Conservation (phyloP, 2,113 vertebrate genomes). For the Ameiurus melas region DNA sequence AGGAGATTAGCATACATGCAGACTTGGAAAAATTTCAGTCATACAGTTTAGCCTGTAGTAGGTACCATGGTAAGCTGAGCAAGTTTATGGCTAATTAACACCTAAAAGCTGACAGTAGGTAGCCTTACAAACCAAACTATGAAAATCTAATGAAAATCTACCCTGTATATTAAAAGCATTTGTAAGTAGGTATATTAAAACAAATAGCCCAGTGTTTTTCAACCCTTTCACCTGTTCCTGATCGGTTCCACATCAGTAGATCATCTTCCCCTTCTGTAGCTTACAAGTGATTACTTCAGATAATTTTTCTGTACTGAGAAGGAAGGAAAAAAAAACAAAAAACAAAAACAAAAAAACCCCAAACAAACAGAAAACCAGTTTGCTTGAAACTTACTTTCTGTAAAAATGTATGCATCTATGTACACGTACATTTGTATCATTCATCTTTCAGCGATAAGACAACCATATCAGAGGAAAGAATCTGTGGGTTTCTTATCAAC, state of each 20-base stretch:
- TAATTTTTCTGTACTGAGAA: neutral
- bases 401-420: neutral
- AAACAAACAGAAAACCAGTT: neutral
- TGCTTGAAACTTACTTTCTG: neutral
- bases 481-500: neutral
- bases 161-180: neutral
- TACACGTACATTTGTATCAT: neutral
- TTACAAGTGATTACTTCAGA: too few species aligned
- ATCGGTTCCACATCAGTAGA: neutral
- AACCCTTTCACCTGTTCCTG: neutral
- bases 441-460: neutral
- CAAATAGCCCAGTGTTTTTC: neutral
- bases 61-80: neutral
- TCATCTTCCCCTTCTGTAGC: neutral
- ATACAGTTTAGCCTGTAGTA: neutral
- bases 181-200: neutral
- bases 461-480: neutral
- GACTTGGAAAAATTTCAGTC: neutral
- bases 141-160: constrained; percentile 6
- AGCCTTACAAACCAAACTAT: neutral
- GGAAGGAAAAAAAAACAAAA: neutral
- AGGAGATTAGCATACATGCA: neutral
- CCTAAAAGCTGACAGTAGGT: neutral
- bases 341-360: neutral
- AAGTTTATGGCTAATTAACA: neutral